Evolutionary conservation across 2,797 vertebrate genomes (phyloP), one percentile per base, ranked within the genome.

Genomic region (Iguana delicatissima): DNA sequence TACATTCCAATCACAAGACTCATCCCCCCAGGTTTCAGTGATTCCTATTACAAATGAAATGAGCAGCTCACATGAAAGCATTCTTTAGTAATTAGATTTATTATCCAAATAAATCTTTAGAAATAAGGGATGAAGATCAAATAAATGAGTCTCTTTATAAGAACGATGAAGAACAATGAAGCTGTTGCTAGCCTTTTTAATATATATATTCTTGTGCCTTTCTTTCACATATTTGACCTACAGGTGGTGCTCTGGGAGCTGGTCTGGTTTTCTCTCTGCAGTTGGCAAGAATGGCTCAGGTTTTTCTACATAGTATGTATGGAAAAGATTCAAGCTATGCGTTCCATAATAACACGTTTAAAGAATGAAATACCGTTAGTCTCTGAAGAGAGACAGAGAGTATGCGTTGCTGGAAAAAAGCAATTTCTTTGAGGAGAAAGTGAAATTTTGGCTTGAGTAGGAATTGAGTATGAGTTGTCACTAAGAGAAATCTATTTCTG

Each of bases 231-330:
- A n/a, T 26, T 82, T 55, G 13, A n/a, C 0, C 93, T 32, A 2
- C 59, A 92, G 94, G 0, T 92, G 93, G 88, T 3, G 91, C 91
- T 93, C 87, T 3, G 29, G 20, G 88, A 74, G 50, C n/a, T 35
- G 29, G 18, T 46, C 14, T 76, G 69, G n/a, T 59, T 50, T 83
- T 67, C n/a, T 29, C 46, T 1, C 50, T n/a, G 5, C 26, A 8
- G 6, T 42, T 74, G 20, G 4, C 32, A 76, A 1, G 42, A 32
- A 38, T 38, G 64, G 9, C 24, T 46, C 32, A 86, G 24, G 24
- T 55, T 73, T 85, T 85, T 29, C 20, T 72, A 52, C 69, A 73
- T 50, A 35, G 38, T 3, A 64, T 29, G 26, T 59, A 29, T 3
- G 22, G 13, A 50, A 72, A 73, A 85, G 24, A 52, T 57, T 22